These are phyloP conservation scores for Thecocarcelia acutangulata DNA, from an alignment of 2,888 invertebrate genomes.

Conservation along the genomic window DNA sequence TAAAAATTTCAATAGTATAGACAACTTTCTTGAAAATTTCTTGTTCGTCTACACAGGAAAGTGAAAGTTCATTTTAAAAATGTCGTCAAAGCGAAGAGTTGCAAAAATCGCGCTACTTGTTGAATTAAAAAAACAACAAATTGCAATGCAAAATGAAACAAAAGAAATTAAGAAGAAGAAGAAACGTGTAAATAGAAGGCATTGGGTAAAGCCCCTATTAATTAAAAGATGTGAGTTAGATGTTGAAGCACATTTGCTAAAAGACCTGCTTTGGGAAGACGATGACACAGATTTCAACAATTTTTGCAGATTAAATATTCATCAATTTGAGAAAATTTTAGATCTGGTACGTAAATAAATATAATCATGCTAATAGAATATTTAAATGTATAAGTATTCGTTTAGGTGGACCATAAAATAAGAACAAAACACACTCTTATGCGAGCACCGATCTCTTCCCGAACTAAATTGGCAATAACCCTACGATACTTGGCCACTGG, in stretches of 20 bases:
- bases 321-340: slow-evolving; percentile 30
- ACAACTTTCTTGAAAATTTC: too few relatives aligned
- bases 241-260: slow-evolving; percentile 11
- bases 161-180: too few relatives aligned
- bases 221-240: too few relatives aligned
- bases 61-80: too few relatives aligned
- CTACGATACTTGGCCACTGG: slow-evolving; percentile 12
- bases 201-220: too few relatives aligned
- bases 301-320: slow-evolving; percentile 19
- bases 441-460: slow-evolving; percentile 28
- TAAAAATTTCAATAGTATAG: too few relatives aligned
- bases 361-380: background rate
- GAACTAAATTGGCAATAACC: slow-evolving; percentile 31
- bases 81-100: too few relatives aligned
- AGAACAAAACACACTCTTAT: slow-evolving; percentile 10
- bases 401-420: slow-evolving; percentile 13
- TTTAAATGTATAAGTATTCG: background rate
- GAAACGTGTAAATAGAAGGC: too few relatives aligned
- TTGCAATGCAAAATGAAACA: too few relatives aligned
- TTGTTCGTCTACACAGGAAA: too few relatives aligned
- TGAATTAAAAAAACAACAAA: too few relatives aligned
- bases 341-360: slow-evolving; percentile 21
- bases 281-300: slow-evolving; percentile 22
- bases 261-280: slow-evolving; percentile 15
- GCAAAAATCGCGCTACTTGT: too few relatives aligned